Evolutionary conservation across 1,140 invertebrate species (phyloP).

Genomic region (Trachelipus rathkii): DNA sequence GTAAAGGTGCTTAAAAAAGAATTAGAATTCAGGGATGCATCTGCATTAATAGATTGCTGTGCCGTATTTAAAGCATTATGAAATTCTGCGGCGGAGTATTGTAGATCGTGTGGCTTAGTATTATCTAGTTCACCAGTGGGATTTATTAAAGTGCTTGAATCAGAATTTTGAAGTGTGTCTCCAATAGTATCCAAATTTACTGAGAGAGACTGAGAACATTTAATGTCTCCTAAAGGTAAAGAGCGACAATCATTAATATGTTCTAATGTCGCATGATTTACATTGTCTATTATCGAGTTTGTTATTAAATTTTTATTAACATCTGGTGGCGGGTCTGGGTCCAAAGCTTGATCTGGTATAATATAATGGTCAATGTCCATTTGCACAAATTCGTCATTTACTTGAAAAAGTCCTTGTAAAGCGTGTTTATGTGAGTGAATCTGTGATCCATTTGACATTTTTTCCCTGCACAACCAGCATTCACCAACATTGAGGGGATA

Average conservation of each 20-base stretch:
- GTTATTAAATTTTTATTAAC: slow-evolving; percentile 25
- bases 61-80: neutral
- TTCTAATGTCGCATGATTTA: slow-evolving; percentile 23
- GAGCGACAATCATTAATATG: slow-evolving; percentile 20
- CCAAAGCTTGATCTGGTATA: slow-evolving; percentile 40
- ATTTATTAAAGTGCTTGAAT: too few species aligned
- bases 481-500: slow-evolving; percentile 42
- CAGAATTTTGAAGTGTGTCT: neutral
- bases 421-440: slow-evolving; percentile 42
- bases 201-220: neutral
- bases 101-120: neutral
- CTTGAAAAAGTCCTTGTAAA: slow-evolving; percentile 42
- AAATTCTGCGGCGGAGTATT: neutral
- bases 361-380: slow-evolving; percentile 40
- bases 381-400: slow-evolving; percentile 43
- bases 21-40: neutral
- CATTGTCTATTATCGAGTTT: slow-evolving; percentile 17
- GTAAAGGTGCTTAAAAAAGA: neutral
- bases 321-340: slow-evolving; percentile 34
- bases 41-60: neutral
- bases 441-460: slow-evolving; percentile 37
- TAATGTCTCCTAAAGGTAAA: slow-evolving; percentile 22
- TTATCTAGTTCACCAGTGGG: too few species aligned
- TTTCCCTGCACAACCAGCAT: slow-evolving; percentile 44
- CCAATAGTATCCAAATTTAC: neutral